A percentile compares a stretch with the other conserved stretches of the same genome.
These are phyloP conservation scores for Python bivittatus DNA, from an alignment of 2,113 vertebrate genomes.

Conservation along the genomic window DNA sequence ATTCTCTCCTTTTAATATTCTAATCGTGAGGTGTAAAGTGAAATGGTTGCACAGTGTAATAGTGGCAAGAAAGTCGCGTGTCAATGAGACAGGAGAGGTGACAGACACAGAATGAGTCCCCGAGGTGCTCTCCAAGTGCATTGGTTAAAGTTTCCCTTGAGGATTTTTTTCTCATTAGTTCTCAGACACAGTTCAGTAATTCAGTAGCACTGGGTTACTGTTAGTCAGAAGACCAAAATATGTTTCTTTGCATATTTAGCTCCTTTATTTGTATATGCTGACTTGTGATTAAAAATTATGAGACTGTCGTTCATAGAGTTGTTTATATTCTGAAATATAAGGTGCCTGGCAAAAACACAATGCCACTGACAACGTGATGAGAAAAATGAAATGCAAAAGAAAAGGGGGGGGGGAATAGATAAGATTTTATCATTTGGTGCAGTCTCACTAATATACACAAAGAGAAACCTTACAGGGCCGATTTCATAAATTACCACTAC, in stretches of 20 bases:
- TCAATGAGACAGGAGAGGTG: conserved; percentile 92
- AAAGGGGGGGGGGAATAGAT: conserved; percentile 46
- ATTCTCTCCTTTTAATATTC: conserved; percentile 87
- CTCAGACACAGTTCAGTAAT: conserved; percentile 96
- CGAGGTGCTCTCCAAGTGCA: conserved; percentile 89
- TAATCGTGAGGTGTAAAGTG: conserved; percentile 98
- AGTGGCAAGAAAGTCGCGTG: conserved; percentile 91
- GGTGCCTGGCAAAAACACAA: conserved; percentile 55
- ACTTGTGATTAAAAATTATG: conserved; percentile 71
- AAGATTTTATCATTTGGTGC: conserved; percentile 40
- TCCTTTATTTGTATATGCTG: conserved; percentile 78
- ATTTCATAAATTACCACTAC: conserved; percentile 22
- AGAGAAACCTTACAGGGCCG: conserved; percentile 2
- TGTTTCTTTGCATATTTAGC: conserved; percentile 77
- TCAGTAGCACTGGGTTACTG: conserved; percentile 90
- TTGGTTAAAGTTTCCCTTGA: conserved; percentile 94
- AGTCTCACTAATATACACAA: not conserved
- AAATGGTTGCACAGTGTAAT: conserved; percentile 90
- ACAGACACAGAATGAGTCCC: conserved; percentile 90
- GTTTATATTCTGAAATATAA: conserved; percentile 71
- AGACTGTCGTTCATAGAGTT: conserved; percentile 56
- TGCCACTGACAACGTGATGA: conserved; percentile 32
- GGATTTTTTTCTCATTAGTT: conserved; percentile 97
- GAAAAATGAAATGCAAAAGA: conserved; percentile 41
- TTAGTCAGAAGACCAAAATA: conserved; percentile 87